Conservation (phyloP, 2,797 vertebrate genomes). For the Xenops minutus region DNA sequence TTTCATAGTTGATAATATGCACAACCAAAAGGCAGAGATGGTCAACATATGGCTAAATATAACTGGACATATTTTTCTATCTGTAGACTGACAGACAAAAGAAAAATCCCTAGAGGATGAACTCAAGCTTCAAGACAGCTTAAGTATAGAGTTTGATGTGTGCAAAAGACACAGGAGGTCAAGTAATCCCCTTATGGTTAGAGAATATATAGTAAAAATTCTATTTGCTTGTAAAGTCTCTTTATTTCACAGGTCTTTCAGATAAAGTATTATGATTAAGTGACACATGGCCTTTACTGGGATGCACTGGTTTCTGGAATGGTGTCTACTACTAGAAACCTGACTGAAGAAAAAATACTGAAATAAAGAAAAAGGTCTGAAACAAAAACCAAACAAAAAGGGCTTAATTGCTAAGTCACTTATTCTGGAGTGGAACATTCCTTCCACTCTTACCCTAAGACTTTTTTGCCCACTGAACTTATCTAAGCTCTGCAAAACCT, state of each 20-base stretch:
- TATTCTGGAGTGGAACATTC: neutral
- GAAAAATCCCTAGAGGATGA: conserved; percentile 52
- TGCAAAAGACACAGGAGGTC: conserved; percentile 54
- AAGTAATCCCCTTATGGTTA: conserved; percentile 56
- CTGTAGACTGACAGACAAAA: conserved; percentile 57
- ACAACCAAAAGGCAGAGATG: conserved; percentile 18
- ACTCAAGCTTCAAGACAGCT: conserved; percentile 54
- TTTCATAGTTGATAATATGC: neutral
- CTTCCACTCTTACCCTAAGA: neutral
- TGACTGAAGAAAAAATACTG: neutral
- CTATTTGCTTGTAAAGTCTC: conserved; percentile 51
- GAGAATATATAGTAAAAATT: conserved; percentile 55
- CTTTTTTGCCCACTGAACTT: neutral
- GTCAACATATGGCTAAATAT: conserved; percentile 25
- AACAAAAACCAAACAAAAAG: neutral
- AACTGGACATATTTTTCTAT: conserved; percentile 37
- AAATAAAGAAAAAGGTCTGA: neutral
- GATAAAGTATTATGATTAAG: conserved; percentile 50
- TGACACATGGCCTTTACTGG: conserved; percentile 20
- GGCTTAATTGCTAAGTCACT: neutral
- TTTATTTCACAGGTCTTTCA: conserved; percentile 50
- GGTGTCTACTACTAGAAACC: neutral
- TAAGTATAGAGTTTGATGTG: conserved; percentile 51
- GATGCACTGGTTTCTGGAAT: neutral
- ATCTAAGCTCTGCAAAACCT: neutral